Evolutionary conservation across 2,888 invertebrate genomes (phyloP), one percentile per base, ranked within the genome.

Genomic region (Eupithecia exiguata): DNA sequence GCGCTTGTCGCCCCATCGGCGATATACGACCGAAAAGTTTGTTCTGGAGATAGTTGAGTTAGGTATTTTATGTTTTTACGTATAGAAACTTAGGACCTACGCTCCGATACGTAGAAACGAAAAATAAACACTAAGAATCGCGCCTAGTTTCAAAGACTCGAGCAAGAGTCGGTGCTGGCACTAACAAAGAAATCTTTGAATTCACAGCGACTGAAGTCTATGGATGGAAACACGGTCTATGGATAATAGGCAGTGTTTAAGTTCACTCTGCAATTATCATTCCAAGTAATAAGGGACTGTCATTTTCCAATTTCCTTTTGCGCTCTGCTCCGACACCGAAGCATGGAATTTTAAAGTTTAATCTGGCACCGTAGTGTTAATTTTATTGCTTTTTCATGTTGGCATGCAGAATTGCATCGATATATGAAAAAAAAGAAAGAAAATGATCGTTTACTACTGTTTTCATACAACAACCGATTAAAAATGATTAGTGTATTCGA

Each of bases 221-320:
- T n/a, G n/a, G n/a, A n/a, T n/a, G n/a, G n/a, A 58, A 58, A 58
- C 58, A 58, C 58, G 58, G 58, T 58, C 58, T 58, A 58, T 58
- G 40, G 66, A 66, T 66, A 66, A 66, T 43, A 65, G 66, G 40
- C 66, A 40, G 21, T 66, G 66, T 40, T 75, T 69, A 72, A 70
- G 69, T 43, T 53, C 67, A 68, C 70, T 74, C 75, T 75, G 71
- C 74, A 78, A 75, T 75, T 74, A 72, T 75, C 74, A 72, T 72
- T 21, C 63, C 72, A 53, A 66, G 73, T 71, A 78, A 76, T 76
- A 78, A 73, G 63, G 71, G 68, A 66, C 74, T 53, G 70, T 72
- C 71, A 73, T 75, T 75, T 74, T 65, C 69, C 66, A 61, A 71
- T 74, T 74, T 74, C 72, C 72, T 77, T 75, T 72, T 76, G 40